Base-by-base conservation (phyloP, 2,797 vertebrate species). In the Bryconaethiops microstoma region DNA sequence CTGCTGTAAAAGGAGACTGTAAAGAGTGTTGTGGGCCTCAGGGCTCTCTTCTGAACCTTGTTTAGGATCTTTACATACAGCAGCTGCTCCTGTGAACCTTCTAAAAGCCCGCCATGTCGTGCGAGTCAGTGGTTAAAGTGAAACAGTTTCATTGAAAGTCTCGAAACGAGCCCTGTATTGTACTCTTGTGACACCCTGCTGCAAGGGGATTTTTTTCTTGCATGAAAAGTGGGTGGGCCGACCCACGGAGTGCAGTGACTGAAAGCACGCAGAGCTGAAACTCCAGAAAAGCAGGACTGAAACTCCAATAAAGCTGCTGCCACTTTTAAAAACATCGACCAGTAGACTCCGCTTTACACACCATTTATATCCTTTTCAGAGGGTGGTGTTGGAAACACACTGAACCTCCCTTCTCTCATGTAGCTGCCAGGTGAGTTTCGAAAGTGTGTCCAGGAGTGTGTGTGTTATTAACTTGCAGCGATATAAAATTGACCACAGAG, bases 371-470 rank as follows among this genome's bases (percentile, higher is more conserved):
- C 13, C 62, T 19, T 39, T 39, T 64, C 63, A 17, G 13, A 29
- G 60, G 6, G 4, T 5, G 60, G 42, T 21, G 29, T 50, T 21
- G 42, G 21, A 70, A 70, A 35, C 50, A 17, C 7, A 17, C 14
- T 14, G 45, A 70, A 52, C 8, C 16, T 17, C 45, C n/a, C 21
- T 16, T 25, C 68, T 17, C 25, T 48, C 7, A 14, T 25, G 42
- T 69, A 69, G 17, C 19, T 42, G 21, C 7, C n/a, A 54, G 69
- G 69, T 71, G 19, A 71, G 69, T 54, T 16, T n/a, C n/a, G 13
- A 7, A 12, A 4, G 67, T 48, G 7, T 25, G 63, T 40, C 9
- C 29, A 29, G 12, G 7, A 25, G 10, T 63, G 23, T 35, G 14
- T 16, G 29, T 63, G 25, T 63, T 4, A 16, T 35, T 63, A 13